These are phyloP conservation scores for Vandiemenella viatica DNA, from an alignment of 2,888 invertebrate genomes.

Conservation along the genomic window DNA sequence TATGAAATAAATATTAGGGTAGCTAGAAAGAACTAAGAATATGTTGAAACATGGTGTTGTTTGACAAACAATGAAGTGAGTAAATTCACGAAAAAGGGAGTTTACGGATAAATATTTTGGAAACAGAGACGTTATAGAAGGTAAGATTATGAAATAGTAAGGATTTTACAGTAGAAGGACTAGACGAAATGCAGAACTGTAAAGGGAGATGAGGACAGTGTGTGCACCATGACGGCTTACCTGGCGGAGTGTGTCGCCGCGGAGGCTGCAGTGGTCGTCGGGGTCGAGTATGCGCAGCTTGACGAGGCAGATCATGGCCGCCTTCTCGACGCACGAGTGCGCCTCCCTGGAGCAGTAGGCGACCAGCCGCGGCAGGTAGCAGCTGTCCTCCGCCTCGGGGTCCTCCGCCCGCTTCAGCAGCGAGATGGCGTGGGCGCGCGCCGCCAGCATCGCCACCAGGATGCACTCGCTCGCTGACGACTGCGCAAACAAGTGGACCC, in stretches of 20 bases:
- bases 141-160: too few species aligned
- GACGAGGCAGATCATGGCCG: constrained; percentile 60
- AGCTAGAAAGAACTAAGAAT: too few species aligned
- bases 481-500: constrained; percentile 23
- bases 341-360: constrained; percentile 60
- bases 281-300: constrained; percentile 55
- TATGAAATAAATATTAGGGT: too few species aligned
- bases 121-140: too few species aligned
- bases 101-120: too few species aligned
- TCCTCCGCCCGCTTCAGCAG: constrained; percentile 39
- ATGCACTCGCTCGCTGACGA: constrained; percentile 73
- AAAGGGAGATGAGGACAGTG: too few species aligned
- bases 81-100: too few species aligned
- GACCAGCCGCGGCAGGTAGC: constrained; percentile 57
- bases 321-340: constrained; percentile 64
- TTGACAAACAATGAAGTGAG: too few species aligned
- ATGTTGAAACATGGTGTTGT: too few species aligned
- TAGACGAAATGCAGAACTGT: too few species aligned
- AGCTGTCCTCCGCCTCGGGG: constrained; percentile 42
- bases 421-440: constrained; percentile 53
- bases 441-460: constrained; percentile 60
- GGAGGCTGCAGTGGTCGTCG: constrained; percentile 48
- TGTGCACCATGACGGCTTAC: too few species aligned
- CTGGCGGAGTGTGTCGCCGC: constrained; percentile 43
- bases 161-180: too few species aligned